Conservation (phyloP, 2,113 vertebrate genomes). For the Megaceryle torquata region DNA sequence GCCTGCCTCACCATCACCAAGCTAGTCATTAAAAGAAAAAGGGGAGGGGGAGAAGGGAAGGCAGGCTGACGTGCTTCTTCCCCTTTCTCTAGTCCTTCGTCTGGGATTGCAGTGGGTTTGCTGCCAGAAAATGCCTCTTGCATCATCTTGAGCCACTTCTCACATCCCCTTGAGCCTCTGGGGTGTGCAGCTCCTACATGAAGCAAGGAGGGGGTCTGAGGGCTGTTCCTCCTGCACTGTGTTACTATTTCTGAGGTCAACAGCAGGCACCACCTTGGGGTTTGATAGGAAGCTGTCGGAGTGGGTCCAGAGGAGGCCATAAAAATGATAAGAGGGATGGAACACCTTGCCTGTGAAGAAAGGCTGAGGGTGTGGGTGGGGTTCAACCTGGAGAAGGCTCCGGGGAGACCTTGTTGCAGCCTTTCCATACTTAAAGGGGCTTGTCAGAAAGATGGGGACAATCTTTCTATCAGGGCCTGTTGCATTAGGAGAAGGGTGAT, state of each 20-base stretch:
- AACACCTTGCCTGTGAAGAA: not conserved
- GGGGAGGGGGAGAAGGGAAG: not conserved
- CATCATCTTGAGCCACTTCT: not conserved
- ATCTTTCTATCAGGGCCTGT: not conserved
- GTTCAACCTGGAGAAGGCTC: not conserved
- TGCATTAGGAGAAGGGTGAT: not conserved
- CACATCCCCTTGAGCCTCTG: not conserved
- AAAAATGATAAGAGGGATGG: too few relatives aligned
- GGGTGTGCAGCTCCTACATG: rapidly evolving
- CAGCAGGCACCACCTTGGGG: not conserved
- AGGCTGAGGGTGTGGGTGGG: not conserved
- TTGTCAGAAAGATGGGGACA: not conserved
- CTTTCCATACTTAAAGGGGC: not conserved
- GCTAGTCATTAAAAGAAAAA: not conserved
- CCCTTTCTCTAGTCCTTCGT: not conserved
- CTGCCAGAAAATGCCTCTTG: not conserved
- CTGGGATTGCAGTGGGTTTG: not conserved
- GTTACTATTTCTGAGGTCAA: too few relatives aligned
- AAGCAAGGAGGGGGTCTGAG: rapidly evolving
- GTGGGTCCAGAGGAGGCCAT: not conserved
- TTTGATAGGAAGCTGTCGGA: not conserved
- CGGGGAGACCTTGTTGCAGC: not conserved
- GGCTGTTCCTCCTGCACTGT: not conserved
- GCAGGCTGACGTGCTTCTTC: rapidly evolving
- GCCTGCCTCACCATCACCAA: rapidly evolving